Conservation (phyloP, 2,888 invertebrate genomes). For the Pocota personata region DNA sequence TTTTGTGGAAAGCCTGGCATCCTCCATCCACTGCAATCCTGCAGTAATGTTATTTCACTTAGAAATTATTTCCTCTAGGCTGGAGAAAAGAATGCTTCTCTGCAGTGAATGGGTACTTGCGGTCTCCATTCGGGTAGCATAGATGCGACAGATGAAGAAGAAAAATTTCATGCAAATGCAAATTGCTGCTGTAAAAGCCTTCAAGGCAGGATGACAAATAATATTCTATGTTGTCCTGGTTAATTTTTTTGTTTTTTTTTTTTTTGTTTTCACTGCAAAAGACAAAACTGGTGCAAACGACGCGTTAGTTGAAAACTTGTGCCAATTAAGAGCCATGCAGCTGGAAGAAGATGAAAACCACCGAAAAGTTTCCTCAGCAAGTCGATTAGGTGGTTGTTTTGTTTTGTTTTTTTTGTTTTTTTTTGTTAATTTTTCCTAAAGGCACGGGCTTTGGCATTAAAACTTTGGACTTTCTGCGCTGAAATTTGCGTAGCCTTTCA, state of each 20-base stretch:
- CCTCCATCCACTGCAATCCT: slow-evolving; percentile 29
- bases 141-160: slow-evolving; percentile 21
- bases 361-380: slow-evolving; percentile 30
- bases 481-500: slow-evolving; percentile 61
- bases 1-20: background rate
- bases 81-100: slow-evolving; percentile 35
- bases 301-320: slow-evolving; percentile 39
- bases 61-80: slow-evolving; percentile 31
- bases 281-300: background rate
- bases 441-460: slow-evolving; percentile 37
- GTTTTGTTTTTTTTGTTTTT: slow-evolving; percentile 20
- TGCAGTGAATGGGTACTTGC: slow-evolving; percentile 46
- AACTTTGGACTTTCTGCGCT: slow-evolving; percentile 46
- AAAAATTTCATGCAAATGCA: slow-evolving; percentile 63
- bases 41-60: slow-evolving; percentile 58
- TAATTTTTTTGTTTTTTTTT: slow-evolving; percentile 4
- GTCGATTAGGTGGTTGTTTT: slow-evolving; percentile 59
- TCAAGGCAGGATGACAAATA: slow-evolving; percentile 55
- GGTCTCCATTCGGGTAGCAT: slow-evolving; percentile 1
- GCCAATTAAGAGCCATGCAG: slow-evolving; percentile 56
- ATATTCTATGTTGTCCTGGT: slow-evolving; percentile 35
- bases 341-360: slow-evolving; percentile 23
- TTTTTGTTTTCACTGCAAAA: slow-evolving; percentile 30
- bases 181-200: slow-evolving; percentile 48
- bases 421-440: background rate